Base-by-base conservation (phyloP, 2,888 invertebrate species). In the Lissonota sp. region DNA sequence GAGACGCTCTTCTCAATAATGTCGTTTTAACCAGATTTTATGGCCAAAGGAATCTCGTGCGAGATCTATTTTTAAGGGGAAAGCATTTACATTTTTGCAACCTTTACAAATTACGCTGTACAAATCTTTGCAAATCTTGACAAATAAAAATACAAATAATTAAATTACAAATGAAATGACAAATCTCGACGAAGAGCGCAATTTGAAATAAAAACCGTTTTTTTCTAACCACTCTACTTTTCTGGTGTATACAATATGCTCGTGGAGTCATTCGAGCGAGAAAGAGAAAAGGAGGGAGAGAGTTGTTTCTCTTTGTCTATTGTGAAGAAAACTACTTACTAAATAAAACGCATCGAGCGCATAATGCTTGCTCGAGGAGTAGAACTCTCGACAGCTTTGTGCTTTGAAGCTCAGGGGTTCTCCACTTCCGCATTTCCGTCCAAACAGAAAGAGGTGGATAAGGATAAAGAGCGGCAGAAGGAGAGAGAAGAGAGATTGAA, bases 341-440 rank as follows among this genome's bases (percentile, higher is more conserved):
- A 67, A 80, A n/a, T n/a, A n/a, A n/a, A n/a, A 71, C 80, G 75
- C 62, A 72, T 71, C 66, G 75, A 67, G 66, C 66, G 70, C 64
- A 70, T 74, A 74, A 74, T 66, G 74, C 58, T 79, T 74, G 79
- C 72, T 70, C 7, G 70, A 74, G 67, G 71, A 71, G 66, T 7
- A 6, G 53, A 60, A 26, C 51, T 76, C 67, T 51, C 76, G 72
- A 72, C 80, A 71, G 67, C 40, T 67, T 72, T 40, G 26, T 39
- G 64, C 75, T 75, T 67, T 67, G 71, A 70, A 75, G 63, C 49
- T 74, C 79, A 74, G 74, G 74, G 79, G 79, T 74, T 79, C 74
- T 79, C 76, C 75, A 62, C 62, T 80, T 75, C 75, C 75, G 80
- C 67, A 46, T 79, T 60, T 7, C 79, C 78, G 76, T 66, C 51